Evolutionary conservation across 2,888 invertebrate species (phyloP).

Genomic region (Clunio marinus): DNA sequence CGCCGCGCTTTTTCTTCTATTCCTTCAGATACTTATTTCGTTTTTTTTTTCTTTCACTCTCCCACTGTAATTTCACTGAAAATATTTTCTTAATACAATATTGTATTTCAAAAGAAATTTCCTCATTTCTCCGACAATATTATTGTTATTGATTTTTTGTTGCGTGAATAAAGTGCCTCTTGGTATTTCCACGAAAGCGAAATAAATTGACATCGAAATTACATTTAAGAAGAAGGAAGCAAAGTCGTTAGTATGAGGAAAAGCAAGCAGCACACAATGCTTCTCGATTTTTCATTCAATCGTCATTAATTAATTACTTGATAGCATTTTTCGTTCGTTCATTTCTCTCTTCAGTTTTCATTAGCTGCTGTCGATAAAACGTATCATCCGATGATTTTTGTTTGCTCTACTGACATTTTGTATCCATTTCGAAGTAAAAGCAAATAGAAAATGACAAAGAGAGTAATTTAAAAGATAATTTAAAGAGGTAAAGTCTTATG

Average conservation of each 20-base stretch:
- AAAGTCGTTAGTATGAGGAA: not conserved
- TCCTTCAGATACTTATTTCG: not conserved
- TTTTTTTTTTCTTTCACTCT: not conserved
- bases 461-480: too few relatives aligned
- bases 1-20: not conserved
- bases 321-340: too few relatives aligned
- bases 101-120: constrained; percentile 23
- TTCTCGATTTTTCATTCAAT: constrained; percentile 1
- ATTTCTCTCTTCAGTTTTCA: constrained; percentile 13
- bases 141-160: constrained; percentile 4
- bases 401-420: too few relatives aligned
- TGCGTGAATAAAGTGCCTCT: constrained; percentile 30
- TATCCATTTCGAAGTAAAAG: too few relatives aligned
- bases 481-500: too few relatives aligned
- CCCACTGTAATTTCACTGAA: not conserved
- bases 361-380: not conserved
- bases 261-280: not conserved
- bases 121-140: not conserved
- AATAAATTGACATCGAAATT: constrained; percentile 30
- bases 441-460: too few relatives aligned
- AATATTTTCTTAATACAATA: constrained; percentile 24
- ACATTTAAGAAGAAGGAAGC: constrained; percentile 5
- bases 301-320: constrained; percentile 15
- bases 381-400: not conserved
- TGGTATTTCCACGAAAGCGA: constrained; percentile 1